phyloP scores from a whole-genome alignment of 2,888 invertebrate species.

The Patella ulyssiponensis region DNA sequence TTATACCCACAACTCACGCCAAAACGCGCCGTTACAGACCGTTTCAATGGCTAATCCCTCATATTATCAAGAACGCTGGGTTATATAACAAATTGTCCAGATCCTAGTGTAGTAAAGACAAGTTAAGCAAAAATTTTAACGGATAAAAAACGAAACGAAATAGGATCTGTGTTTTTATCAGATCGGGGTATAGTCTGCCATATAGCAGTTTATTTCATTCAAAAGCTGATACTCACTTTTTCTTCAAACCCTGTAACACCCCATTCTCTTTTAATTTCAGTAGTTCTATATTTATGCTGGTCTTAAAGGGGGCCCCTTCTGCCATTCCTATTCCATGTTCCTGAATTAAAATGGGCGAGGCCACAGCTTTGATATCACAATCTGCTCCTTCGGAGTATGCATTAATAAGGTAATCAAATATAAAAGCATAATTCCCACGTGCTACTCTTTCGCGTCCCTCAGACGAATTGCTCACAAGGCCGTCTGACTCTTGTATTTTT shows the following conservation, averaged over 20 bases:
- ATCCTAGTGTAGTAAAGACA: too few species aligned
- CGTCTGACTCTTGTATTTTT: constrained; percentile 26
- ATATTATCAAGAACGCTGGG: too few species aligned
- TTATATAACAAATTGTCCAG: too few species aligned
- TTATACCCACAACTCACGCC: too few species aligned
- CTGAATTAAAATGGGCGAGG: constrained; percentile 57
- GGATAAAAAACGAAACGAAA: too few species aligned
- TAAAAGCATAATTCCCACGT: constrained; percentile 47
- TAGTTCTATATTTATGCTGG: constrained; percentile 58
- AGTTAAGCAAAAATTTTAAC: too few species aligned
- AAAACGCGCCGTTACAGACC: too few species aligned
- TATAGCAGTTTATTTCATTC: too few species aligned
- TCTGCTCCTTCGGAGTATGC: constrained; percentile 52
- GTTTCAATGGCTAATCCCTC: too few species aligned
- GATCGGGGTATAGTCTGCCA: neutral
- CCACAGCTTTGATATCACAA: constrained; percentile 54
- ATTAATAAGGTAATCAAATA: constrained; percentile 63
- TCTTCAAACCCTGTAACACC: constrained; percentile 48
- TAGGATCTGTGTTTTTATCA: too few species aligned
- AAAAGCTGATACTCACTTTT: constrained; percentile 45
- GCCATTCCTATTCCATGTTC: constrained; percentile 63
- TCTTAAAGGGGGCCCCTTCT: constrained; percentile 38
- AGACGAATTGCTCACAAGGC: constrained; percentile 26
- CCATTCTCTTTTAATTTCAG: constrained; percentile 56
- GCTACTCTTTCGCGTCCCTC: constrained; percentile 23